phyloP scores from a whole-genome alignment of 2,113 vertebrate species.

The Silurus meridionalis region DNA sequence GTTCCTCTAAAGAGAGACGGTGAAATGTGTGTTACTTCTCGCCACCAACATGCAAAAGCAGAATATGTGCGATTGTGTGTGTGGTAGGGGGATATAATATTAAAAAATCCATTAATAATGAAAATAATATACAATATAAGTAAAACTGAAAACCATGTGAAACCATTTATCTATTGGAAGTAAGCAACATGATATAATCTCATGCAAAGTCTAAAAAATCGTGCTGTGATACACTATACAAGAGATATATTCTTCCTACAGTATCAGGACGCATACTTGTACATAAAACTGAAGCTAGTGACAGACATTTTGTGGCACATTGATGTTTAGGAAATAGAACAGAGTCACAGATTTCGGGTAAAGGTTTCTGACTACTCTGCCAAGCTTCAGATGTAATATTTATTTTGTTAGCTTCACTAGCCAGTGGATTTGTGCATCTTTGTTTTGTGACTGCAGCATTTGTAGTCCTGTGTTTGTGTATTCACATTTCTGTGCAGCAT shows the following conservation, averaged over 20 bases:
- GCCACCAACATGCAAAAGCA: background rate
- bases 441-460: background rate
- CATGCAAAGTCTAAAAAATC: background rate
- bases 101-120: background rate
- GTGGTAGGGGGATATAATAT: background rate
- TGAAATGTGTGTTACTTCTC: background rate
- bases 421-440: background rate
- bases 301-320: conserved; percentile 8
- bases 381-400: conserved; percentile 17
- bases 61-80: background rate
- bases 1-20: background rate
- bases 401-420: conserved; percentile 5
- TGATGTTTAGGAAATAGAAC: background rate
- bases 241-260: background rate
- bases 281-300: background rate
- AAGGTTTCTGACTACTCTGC: background rate
- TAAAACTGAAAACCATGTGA: background rate
- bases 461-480: background rate
- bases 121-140: background rate
- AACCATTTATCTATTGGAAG: background rate
- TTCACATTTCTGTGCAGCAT: conserved; percentile 14
- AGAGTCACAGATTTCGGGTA: background rate
- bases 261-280: background rate
- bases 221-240: background rate
- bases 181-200: background rate